These are phyloP conservation scores for Synergus itoensis DNA, from an alignment of 2,888 invertebrate species.

Conservation along the genomic window DNA sequence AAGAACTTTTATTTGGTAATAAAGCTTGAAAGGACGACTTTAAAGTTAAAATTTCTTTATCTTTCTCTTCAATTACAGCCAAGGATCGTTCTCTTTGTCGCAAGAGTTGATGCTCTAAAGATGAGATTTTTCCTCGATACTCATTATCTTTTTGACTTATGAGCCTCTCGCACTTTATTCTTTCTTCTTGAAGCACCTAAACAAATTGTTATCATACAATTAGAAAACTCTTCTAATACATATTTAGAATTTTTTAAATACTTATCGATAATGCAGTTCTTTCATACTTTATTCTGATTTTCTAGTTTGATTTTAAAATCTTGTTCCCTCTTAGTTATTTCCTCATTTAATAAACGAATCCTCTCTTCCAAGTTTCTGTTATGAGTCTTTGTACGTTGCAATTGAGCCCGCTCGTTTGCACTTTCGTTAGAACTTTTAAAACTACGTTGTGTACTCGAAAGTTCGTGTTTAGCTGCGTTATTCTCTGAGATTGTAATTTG, in stretches of 20 bases:
- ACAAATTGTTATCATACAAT: constrained; percentile 37
- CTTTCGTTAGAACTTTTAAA: constrained; percentile 60
- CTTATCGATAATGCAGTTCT: not conserved
- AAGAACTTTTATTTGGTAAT: constrained; percentile 74
- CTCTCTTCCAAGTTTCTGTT: constrained; percentile 84
- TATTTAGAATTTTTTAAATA: not conserved
- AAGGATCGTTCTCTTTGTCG: constrained; percentile 91
- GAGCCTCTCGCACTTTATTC: constrained; percentile 65
- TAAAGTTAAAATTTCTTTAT: constrained; percentile 84
- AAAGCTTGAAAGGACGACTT: constrained; percentile 81
- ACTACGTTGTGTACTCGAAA: constrained; percentile 48
- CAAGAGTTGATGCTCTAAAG: constrained; percentile 86
- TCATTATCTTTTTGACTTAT: constrained; percentile 78
- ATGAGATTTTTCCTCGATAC: constrained; percentile 79
- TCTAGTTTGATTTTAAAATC: constrained; percentile 82
- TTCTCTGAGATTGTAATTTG: constrained; percentile 62
- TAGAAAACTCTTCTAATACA: not conserved
- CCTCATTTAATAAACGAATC: constrained; percentile 81
- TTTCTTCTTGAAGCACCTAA: constrained; percentile 68
- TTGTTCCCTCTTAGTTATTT: constrained; percentile 83
- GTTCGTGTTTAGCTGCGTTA: constrained; percentile 47
- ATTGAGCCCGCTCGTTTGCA: constrained; percentile 67
- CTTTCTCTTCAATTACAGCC: constrained; percentile 88
- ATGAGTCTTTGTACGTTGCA: constrained; percentile 81
- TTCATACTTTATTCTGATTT: constrained; percentile 79